Evolutionary conservation across 2,797 vertebrate species (phyloP).

Genomic region (Darevskia nairensis): DNA sequence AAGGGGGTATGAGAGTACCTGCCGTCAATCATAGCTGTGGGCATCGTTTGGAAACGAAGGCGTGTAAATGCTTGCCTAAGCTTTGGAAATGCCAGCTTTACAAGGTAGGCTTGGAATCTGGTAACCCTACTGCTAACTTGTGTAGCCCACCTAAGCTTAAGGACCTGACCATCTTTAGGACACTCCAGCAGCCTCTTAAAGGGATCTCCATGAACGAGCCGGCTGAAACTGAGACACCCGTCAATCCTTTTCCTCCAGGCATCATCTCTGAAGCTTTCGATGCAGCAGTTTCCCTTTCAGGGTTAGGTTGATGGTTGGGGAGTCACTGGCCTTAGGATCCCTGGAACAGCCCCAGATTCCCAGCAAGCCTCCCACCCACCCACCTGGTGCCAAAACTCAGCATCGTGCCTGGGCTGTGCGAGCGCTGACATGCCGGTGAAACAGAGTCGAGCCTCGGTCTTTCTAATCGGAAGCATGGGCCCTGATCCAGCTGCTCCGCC

Average conservation of each 20-base stretch:
- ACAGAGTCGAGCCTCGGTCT: not conserved
- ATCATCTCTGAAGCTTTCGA: accelerated
- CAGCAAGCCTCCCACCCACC: not conserved
- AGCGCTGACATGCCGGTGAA: not conserved
- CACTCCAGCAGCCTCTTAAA: not conserved
- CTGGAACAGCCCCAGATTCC: not conserved
- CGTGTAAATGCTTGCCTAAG: too few relatives aligned
- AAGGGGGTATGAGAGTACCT: too few relatives aligned
- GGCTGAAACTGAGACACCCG: not conserved
- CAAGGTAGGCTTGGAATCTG: not conserved
- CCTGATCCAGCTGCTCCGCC: conserved; percentile 28
- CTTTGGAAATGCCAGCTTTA: too few relatives aligned
- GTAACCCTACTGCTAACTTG: not conserved
- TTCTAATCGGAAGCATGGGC: not conserved
- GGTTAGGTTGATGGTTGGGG: not conserved
- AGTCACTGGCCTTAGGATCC: not conserved
- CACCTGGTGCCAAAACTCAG: not conserved
- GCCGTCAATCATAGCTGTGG: too few relatives aligned
- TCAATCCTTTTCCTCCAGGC: accelerated
- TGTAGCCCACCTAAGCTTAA: not conserved
- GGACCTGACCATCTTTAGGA: not conserved
- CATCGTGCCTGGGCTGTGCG: accelerated
- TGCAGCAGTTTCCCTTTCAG: not conserved
- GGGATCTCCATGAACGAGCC: not conserved
- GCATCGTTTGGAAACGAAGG: too few relatives aligned